Evolutionary conservation across 2,888 invertebrate species (phyloP), one percentile per base, ranked within the genome.

Genomic region (Belgica antarctica): DNA sequence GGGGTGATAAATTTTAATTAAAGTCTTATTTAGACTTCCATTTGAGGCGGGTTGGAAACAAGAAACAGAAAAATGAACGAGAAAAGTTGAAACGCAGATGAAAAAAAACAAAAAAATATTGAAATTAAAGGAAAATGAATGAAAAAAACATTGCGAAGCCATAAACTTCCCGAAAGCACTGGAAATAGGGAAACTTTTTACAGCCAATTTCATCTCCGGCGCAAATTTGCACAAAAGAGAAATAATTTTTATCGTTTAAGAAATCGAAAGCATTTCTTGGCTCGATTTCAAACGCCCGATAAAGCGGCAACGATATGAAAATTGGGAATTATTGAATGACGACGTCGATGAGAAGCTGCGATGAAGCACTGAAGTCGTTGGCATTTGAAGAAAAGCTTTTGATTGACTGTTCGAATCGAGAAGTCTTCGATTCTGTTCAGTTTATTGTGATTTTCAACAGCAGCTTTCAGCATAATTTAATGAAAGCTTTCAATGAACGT

Each of bases 131-230:
- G n/a, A n/a, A n/a, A n/a, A n/a, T n/a, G n/a, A n/a, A n/a, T n/a
- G n/a, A n/a, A n/a, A n/a, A n/a, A n/a, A n/a, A n/a, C n/a, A n/a
- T n/a, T n/a, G n/a, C n/a, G n/a, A n/a, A n/a, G n/a, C n/a, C n/a
- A n/a, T n/a, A n/a, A n/a, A n/a, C n/a, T n/a, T n/a, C n/a, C n/a
- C n/a, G n/a, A n/a, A n/a, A n/a, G n/a, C n/a, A n/a, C n/a, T n/a
- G n/a, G n/a, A n/a, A n/a, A n/a, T n/a, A n/a, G n/a, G n/a, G n/a
- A n/a, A 41, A 41, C 41, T 41, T 41, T 41, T 41, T n/a, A n/a
- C 41, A 41, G 34, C 34, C n/a, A 34, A 34, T 41, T 41, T 41
- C 41, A 41, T 41, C 12, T 34, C n/a, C 34, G 34, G 41, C 41
- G 41, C 3, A 41, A 41, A 41, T 41, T 41, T 41, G 12, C 10